phyloP scores from a whole-genome alignment of 2,113 vertebrate species.

The Blennius ocellaris region DNA sequence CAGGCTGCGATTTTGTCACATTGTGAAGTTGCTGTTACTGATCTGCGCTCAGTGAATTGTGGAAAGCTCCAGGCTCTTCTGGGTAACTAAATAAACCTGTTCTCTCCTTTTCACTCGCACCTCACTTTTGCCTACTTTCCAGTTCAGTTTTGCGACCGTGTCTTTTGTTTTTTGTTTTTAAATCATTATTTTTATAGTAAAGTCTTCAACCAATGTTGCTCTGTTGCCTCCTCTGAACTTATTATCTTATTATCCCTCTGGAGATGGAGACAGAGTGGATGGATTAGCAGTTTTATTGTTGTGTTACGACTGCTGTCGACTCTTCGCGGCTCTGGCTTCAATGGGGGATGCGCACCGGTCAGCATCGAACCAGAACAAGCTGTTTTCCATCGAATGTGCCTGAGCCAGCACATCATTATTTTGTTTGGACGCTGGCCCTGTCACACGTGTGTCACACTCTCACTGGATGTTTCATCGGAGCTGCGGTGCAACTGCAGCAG shows the following conservation, averaged over 20 bases:
- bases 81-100: constrained; percentile 8
- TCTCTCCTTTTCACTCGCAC: background rate
- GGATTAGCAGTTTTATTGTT: constrained; percentile 27
- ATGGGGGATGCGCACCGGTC: constrained; percentile 50
- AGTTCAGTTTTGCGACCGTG: background rate
- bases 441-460: constrained; percentile 68
- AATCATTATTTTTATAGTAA: background rate
- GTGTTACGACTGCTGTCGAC: constrained; percentile 17
- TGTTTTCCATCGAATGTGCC: constrained; percentile 65
- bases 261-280: constrained; percentile 12
- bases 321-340: constrained; percentile 33
- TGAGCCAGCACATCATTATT: constrained; percentile 60
- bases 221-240: constrained; percentile 24
- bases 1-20: background rate
- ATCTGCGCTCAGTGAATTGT: constrained; percentile 6
- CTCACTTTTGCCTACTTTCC: background rate
- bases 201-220: constrained; percentile 6
- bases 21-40: background rate
- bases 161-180: too few relatives aligned
- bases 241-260: constrained; percentile 26
- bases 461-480: constrained; percentile 51
- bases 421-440: constrained; percentile 50
- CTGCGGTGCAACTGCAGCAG: constrained; percentile 14
- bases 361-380: constrained; percentile 68
- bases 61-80: background rate